These are phyloP conservation scores for Silurus glanis DNA, from an alignment of 2,113 vertebrate species.

Conservation along the genomic window DNA sequence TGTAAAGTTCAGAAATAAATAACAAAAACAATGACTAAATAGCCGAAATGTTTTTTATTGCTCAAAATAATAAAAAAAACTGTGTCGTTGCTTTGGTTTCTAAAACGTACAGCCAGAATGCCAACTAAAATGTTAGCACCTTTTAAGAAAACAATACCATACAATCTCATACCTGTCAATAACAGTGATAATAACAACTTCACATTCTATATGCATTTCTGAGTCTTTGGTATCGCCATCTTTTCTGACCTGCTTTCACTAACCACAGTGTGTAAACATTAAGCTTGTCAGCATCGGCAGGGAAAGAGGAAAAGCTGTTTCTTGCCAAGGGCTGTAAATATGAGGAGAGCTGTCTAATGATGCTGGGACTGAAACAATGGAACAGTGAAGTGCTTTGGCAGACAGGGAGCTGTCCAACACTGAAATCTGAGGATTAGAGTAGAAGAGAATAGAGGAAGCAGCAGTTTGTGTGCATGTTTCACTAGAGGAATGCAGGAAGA, in stretches of 20 bases:
- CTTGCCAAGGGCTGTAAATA: slow-evolving; percentile 54
- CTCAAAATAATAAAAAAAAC: not conserved
- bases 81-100: slow-evolving; percentile 13
- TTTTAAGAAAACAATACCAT: slow-evolving; percentile 3
- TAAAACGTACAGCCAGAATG: slow-evolving; percentile 13
- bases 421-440: slow-evolving; percentile 58
- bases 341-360: slow-evolving; percentile 49
- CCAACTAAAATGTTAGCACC: not conserved
- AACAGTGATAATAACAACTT: not conserved
- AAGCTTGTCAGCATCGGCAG: slow-evolving; percentile 41
- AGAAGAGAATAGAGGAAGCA: slow-evolving; percentile 44
- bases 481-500: slow-evolving; percentile 44
- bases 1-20: slow-evolving; percentile 29
- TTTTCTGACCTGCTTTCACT: slow-evolving; percentile 45
- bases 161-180: not conserved
- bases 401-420: slow-evolving; percentile 62
- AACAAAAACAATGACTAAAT: slow-evolving; percentile 22
- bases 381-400: slow-evolving; percentile 46
- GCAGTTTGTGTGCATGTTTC: slow-evolving; percentile 26
- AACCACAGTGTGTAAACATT: slow-evolving; percentile 54
- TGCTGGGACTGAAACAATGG: slow-evolving; percentile 49
- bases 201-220: slow-evolving; percentile 26
- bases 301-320: slow-evolving; percentile 41
- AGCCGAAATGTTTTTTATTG: not conserved
- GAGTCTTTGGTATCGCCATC: not conserved